Percentiles rank a stretch among this genome's conserved stretches.
phyloP scores from a whole-genome alignment of 2,888 invertebrate species.

The Oscheius sp. region DNA sequence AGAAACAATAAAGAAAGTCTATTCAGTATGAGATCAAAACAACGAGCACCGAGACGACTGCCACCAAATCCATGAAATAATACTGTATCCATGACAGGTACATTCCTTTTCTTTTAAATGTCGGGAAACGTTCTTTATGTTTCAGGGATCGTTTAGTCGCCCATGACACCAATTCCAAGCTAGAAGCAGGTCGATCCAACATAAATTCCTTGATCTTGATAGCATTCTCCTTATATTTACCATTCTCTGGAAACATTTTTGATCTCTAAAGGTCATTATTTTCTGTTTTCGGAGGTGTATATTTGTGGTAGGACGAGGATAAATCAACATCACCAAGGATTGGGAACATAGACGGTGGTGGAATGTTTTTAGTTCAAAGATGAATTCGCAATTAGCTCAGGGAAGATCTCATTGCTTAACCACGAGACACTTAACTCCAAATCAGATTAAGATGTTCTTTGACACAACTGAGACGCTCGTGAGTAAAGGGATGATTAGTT shows the following conservation, averaged over 20 bases:
- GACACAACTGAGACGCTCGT: no score
- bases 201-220: conserved; percentile 34
- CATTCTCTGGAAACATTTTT: conserved; percentile 31
- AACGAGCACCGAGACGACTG: neutral
- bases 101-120: conserved; percentile 40
- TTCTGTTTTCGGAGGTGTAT: no score
- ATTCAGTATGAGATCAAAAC: conserved; percentile 21
- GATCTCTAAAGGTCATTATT: no score
- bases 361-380: no score
- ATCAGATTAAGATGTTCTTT: no score
- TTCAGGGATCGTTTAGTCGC: conserved; percentile 39
- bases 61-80: conserved; percentile 5
- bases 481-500: neutral
- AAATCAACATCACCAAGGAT: no score
- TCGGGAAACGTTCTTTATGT: conserved; percentile 11
- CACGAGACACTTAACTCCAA: no score
- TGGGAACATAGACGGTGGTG: no score
- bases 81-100: conserved; percentile 6
- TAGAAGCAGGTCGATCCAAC: conserved; percentile 48
- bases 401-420: no score
- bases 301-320: no score
- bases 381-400: no score
- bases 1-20: neutral
- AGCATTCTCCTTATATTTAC: conserved; percentile 38
- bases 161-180: conserved; percentile 44